A percentile compares a stretch with the other conserved stretches of the same genome.
Conservation (phyloP, 2,888 invertebrate species). For the Pardosa pseudoannulata region DNA sequence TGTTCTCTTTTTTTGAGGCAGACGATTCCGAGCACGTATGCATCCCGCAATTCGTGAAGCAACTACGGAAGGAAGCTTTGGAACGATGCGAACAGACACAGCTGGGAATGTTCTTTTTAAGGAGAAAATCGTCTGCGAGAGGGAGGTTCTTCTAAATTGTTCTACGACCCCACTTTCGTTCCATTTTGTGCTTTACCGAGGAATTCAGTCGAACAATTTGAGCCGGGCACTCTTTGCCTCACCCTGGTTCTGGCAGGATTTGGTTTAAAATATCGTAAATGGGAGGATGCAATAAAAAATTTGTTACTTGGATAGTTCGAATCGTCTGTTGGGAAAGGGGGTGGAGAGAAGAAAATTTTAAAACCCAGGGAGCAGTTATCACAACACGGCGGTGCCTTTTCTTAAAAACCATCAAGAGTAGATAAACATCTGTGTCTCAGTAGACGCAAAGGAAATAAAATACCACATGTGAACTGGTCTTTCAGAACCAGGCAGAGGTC, state of each 20-base stretch:
- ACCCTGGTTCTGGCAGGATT: constrained; percentile 40
- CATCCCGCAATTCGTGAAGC: constrained; percentile 52
- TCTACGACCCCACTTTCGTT: constrained; percentile 28
- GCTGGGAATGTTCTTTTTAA: constrained; percentile 69
- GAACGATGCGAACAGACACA: constrained; percentile 67
- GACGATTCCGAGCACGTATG: constrained; percentile 62
- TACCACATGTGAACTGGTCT: no score
- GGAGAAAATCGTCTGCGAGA: constrained; percentile 60
- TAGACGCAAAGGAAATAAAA: no score
- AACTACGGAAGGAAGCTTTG: constrained; percentile 58
- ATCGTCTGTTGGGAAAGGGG: neutral
- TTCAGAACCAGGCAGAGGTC: no score
- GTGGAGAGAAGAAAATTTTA: neutral
- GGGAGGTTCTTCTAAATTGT: constrained; percentile 63
- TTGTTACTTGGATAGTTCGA: neutral
- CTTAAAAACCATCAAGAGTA: no score
- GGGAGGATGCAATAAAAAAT: neutral
- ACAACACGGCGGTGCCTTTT: no score
- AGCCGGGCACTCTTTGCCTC: constrained; percentile 40
- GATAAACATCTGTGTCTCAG: no score
- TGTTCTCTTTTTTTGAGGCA: constrained; percentile 43
- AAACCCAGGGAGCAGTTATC: neutral
- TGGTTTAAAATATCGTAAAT: constrained; percentile 52
- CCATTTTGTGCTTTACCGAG: neutral
- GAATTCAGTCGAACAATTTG: constrained; percentile 48